Conservation (phyloP, 2,888 invertebrate genomes). For the Tetranychus piercei region DNA sequence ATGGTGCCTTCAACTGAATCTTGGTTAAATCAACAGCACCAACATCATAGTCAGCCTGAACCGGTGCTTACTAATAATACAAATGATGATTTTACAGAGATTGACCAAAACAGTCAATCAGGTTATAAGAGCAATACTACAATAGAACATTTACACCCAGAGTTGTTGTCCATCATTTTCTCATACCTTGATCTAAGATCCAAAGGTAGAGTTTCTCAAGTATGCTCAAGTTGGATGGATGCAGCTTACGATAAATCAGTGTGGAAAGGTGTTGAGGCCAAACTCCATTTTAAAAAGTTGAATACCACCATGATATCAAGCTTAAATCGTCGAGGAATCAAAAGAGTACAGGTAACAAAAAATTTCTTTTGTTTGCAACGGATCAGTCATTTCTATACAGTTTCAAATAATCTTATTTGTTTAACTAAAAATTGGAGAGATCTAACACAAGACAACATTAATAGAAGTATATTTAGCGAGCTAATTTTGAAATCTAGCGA, state of each 20-base stretch:
- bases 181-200: constrained; percentile 68
- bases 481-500: no score
- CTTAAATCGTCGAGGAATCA: constrained; percentile 63
- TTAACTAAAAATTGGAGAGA: background rate
- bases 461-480: no score
- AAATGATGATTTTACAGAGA: background rate
- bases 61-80: background rate
- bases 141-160: constrained; percentile 73
- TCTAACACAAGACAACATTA: no score
- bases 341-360: constrained; percentile 16
- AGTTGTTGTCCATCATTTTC: constrained; percentile 77
- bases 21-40: background rate
- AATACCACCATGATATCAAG: constrained; percentile 67
- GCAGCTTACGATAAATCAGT: constrained; percentile 78
- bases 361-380: background rate
- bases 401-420: background rate
- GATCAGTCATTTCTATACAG: background rate
- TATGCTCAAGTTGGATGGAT: constrained; percentile 62
- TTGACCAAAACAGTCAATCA: background rate
- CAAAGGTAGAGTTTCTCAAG: constrained; percentile 73
- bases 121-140: background rate
- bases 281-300: constrained; percentile 58
- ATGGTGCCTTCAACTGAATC: background rate
- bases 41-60: background rate
- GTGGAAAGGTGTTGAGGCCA: constrained; percentile 82